A percentile compares a stretch with the other conserved stretches of the same genome.
phyloP scores from a whole-genome alignment of 2,113 vertebrate genomes.

The Hemiscyllium ocellatum region DNA sequence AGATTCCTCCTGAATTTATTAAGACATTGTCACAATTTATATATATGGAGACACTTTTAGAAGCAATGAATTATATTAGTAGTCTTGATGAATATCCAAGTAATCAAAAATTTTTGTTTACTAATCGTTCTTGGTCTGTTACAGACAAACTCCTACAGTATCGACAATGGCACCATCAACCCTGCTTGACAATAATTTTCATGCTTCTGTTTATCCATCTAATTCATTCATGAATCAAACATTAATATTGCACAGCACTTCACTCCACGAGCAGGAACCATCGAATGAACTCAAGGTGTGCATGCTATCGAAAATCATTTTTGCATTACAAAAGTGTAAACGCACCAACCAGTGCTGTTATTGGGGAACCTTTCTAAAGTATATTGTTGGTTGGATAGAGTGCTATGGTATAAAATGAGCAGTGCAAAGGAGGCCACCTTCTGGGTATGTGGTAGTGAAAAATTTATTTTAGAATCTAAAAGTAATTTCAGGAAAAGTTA shows the following conservation, averaged over 20 bases:
- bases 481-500: not conserved
- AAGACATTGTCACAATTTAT: not conserved
- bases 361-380: not conserved
- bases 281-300: conserved; percentile 27
- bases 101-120: not conserved
- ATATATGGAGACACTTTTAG: not conserved
- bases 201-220: not conserved
- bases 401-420: not conserved
- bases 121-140: not conserved
- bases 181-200: not conserved
- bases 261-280: conserved; percentile 27
- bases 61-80: not conserved
- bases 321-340: not conserved
- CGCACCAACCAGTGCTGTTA: not conserved
- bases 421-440: not conserved
- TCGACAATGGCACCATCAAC: not conserved
- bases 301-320: not conserved
- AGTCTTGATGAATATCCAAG: not conserved
- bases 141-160: not conserved
- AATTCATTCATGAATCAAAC: not conserved
- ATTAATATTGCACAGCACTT: conserved; percentile 7
- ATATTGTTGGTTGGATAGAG: not conserved
- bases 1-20: not conserved
- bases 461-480: not conserved
- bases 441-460: not conserved